Percentiles rank a stretch among this genome's conserved stretches.
Evolutionary conservation across 92 coral and sea anemone genomes (phyloP).

Genomic region (Siderastrea radians): DNA sequence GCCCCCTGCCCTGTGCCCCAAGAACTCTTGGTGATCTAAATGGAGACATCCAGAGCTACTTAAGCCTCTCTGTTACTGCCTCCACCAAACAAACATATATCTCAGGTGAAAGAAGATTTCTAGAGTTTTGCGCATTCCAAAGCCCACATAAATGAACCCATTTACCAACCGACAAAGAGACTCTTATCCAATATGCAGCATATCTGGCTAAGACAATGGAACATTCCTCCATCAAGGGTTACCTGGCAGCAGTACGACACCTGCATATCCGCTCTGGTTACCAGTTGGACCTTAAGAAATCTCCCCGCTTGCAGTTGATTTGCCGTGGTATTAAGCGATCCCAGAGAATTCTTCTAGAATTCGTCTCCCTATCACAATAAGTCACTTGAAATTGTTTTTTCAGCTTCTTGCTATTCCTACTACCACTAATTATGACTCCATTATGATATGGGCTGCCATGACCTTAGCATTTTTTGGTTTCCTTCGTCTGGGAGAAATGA

Average conservation of each 20-base stretch:
- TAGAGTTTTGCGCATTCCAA: constrained; percentile 46
- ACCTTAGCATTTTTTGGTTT: too few species aligned
- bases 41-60: constrained; percentile 54
- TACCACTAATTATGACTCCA: too few species aligned
- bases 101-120: constrained; percentile 60
- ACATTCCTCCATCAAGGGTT: constrained; percentile 65
- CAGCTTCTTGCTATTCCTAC: too few species aligned
- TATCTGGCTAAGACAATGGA: constrained; percentile 56
- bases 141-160: background rate
- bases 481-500: too few species aligned
- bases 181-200: constrained; percentile 64
- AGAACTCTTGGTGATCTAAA: constrained; percentile 51
- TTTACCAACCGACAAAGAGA: constrained; percentile 53
- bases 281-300: constrained; percentile 54
- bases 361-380: too few species aligned
- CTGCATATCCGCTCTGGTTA: constrained; percentile 54
- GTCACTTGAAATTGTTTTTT: too few species aligned
- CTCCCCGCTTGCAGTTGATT: constrained; percentile 50
- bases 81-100: constrained; percentile 62
- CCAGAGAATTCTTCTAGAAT: too few species aligned
- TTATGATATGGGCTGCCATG: too few species aligned
- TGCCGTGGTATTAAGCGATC: constrained; percentile 57
- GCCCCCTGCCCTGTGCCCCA: constrained; percentile 50
- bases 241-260: constrained; percentile 62
- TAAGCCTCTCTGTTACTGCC: constrained; percentile 48